A percentile compares a stretch with the other conserved stretches of the same genome.
These are phyloP conservation scores for Solenopsis invicta DNA, from an alignment of 1,140 invertebrate genomes.

Conservation along the genomic window DNA sequence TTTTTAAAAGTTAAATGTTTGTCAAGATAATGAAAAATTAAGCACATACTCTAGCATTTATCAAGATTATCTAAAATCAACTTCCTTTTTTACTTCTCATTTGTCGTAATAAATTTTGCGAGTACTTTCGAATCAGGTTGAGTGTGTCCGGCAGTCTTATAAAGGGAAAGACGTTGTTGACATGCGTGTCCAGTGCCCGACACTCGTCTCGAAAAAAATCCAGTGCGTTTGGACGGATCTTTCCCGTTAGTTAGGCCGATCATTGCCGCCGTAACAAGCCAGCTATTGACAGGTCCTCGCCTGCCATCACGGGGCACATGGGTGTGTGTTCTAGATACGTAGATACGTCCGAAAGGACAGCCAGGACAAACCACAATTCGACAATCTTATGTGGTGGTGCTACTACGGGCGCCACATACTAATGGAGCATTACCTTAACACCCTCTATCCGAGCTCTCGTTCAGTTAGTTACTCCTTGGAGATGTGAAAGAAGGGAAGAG, in stretches of 20 bases:
- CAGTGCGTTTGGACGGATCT: slow-evolving; percentile 79
- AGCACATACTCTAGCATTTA: not conserved
- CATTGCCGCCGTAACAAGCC: slow-evolving; percentile 86
- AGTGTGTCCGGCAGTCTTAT: slow-evolving; percentile 12
- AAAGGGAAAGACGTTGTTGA: slow-evolving; percentile 72
- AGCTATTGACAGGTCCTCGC: slow-evolving; percentile 85
- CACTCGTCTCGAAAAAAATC: slow-evolving; percentile 68
- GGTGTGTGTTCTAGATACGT: slow-evolving; percentile 54
- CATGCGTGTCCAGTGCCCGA: slow-evolving; percentile 67
- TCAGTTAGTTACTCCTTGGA: slow-evolving; percentile 84
- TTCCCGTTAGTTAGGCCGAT: slow-evolving; percentile 86
- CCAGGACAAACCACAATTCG: slow-evolving; percentile 80
- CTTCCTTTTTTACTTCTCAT: not conserved
- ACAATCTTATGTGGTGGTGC: slow-evolving; percentile 82
- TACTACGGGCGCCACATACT: slow-evolving; percentile 85
- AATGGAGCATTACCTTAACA: slow-evolving; percentile 87
- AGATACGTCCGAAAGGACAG: slow-evolving; percentile 69
- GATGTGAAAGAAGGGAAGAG: slow-evolving; percentile 70
- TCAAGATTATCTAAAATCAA: not conserved
- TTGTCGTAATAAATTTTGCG: slow-evolving; percentile 55
- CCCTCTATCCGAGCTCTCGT: slow-evolving; percentile 83
- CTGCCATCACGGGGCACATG: slow-evolving; percentile 42
- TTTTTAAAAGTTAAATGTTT: not conserved
- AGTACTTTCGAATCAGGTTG: slow-evolving; percentile 61
- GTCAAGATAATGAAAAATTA: not conserved